Percentiles rank a stretch among this genome's conserved stretches.
phyloP scores from a whole-genome alignment of 2,113 vertebrate genomes.

The Muntiacus reevesi region DNA sequence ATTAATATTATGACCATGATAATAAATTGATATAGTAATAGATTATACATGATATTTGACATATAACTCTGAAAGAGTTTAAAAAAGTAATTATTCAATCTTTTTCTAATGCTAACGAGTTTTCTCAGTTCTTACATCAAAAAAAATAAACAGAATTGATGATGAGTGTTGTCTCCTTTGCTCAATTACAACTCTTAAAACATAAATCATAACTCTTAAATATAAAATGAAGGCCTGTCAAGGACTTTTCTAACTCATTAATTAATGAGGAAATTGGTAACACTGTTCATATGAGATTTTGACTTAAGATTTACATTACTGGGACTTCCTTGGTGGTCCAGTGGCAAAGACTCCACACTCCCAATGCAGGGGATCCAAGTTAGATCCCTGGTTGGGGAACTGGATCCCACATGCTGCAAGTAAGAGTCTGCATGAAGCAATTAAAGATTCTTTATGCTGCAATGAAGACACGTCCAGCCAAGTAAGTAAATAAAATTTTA shows the following conservation, averaged over 20 bases:
- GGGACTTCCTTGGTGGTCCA: neutral
- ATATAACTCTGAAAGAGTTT: neutral
- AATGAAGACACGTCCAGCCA: neutral
- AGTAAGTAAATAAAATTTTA: neutral
- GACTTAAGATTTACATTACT: neutral
- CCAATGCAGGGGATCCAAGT: neutral
- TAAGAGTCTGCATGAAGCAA: neutral
- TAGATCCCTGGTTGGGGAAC: neutral
- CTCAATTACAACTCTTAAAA: neutral
- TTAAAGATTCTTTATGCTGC: neutral
- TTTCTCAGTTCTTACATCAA: neutral
- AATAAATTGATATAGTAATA: neutral
- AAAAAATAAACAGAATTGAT: neutral
- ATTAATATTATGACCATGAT: neutral
- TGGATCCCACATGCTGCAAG: neutral
- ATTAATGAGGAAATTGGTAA: neutral
- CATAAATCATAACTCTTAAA: neutral
- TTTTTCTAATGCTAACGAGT: neutral
- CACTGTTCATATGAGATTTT: neutral
- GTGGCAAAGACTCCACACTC: neutral
- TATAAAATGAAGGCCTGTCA: neutral
- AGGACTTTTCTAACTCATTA: neutral
- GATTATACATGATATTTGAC: neutral
- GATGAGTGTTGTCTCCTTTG: neutral
- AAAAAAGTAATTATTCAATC: neutral